phyloP scores from a whole-genome alignment of 2,888 invertebrate genomes.

The Muschampia staudingeri region DNA sequence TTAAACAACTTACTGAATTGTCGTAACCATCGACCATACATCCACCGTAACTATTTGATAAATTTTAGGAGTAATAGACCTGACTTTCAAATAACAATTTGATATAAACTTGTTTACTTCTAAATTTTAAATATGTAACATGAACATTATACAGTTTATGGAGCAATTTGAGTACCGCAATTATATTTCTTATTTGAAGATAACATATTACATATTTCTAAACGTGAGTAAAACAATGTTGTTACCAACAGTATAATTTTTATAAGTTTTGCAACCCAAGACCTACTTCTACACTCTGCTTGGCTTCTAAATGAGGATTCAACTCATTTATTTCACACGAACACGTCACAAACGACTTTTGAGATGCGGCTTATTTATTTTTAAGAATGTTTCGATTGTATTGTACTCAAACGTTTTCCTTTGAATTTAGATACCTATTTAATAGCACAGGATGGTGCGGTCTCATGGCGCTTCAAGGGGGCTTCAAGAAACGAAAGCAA shows the following conservation, averaged over 20 bases:
- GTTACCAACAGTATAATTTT: neutral
- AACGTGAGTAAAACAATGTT: neutral
- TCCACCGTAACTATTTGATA: too few relatives aligned
- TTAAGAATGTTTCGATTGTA: neutral
- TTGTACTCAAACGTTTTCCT: neutral
- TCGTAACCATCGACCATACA: too few relatives aligned
- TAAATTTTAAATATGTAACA: too few relatives aligned
- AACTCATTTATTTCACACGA: neutral
- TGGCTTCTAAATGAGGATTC: neutral
- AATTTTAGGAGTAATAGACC: too few relatives aligned
- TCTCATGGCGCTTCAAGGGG: neutral
- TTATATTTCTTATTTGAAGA: neutral
- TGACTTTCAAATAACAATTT: too few relatives aligned
- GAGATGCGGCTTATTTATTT: neutral
- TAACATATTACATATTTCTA: neutral
- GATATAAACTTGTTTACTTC: too few relatives aligned
- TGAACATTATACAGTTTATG: neutral
- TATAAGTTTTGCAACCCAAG: constrained; percentile 1
- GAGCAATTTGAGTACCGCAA: neutral
- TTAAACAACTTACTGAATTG: too few relatives aligned
- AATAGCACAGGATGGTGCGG: neutral
- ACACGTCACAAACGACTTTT: neutral
- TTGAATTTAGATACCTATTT: neutral
- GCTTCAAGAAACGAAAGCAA: neutral
- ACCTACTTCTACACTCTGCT: neutral